These are phyloP conservation scores for Tragelaphus strepsiceros DNA, from an alignment of 2,113 vertebrate species.

Conservation along the genomic window DNA sequence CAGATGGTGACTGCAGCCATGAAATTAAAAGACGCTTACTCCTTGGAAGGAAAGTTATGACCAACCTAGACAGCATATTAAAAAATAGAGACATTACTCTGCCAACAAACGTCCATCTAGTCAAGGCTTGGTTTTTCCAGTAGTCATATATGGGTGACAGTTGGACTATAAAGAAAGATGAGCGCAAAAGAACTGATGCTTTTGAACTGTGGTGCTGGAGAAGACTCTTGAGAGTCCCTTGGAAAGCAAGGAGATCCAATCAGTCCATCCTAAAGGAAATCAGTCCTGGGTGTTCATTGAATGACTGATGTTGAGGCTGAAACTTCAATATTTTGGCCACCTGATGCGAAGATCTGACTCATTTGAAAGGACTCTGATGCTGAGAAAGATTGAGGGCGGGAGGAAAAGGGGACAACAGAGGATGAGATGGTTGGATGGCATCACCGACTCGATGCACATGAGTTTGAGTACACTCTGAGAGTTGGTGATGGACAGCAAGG, in stretches of 20 bases:
- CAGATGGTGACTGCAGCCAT: no score
- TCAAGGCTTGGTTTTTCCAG: neutral
- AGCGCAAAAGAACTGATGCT: accelerated
- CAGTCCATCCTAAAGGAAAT: neutral
- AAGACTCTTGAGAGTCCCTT: neutral
- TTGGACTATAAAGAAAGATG: neutral
- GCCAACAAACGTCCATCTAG: neutral
- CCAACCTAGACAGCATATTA: no score
- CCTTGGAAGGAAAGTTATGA: no score
- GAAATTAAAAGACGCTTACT: no score
- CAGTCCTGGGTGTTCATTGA: neutral
- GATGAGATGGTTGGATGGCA: neutral
- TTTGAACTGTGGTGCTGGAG: neutral
- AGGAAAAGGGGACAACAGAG: neutral
- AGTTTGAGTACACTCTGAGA: neutral
- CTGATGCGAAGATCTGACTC: neutral
- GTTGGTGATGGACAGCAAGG: neutral
- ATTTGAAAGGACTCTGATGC: neutral
- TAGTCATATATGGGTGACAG: neutral
- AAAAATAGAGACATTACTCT: no score
- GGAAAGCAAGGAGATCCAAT: neutral
- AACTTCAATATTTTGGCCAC: neutral
- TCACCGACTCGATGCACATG: accelerated
- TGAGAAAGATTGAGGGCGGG: neutral
- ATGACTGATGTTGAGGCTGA: neutral